A percentile compares a stretch with the other conserved stretches of the same genome.
Evolutionary conservation across 2,113 vertebrate species (phyloP).

Genomic region (Plotosus lineatus): DNA sequence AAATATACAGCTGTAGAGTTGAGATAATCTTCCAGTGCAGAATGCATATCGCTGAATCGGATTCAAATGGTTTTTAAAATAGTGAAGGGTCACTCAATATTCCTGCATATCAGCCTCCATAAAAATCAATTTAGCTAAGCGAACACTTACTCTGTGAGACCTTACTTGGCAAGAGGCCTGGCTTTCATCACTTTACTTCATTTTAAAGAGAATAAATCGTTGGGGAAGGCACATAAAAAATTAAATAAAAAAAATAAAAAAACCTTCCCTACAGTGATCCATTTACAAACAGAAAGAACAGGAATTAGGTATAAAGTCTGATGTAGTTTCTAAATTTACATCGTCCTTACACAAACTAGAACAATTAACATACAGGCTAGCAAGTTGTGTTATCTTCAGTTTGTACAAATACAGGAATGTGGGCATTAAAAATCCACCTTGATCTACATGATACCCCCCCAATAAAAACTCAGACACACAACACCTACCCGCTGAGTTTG

Average conservation of each 20-base stretch:
- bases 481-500: too few relatives aligned
- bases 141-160: conserved; percentile 2
- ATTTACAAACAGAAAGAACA: not conserved
- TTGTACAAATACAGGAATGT: not conserved
- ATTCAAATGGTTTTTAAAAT: not conserved
- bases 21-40: too few relatives aligned
- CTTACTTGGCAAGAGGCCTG: conserved; percentile 13
- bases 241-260: not conserved
- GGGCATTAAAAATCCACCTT: not conserved
- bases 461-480: too few relatives aligned
- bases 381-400: not conserved
- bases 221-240: not conserved
- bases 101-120: conserved; percentile 22
- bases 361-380: not conserved
- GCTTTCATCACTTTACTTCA: not conserved
- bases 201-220: not conserved
- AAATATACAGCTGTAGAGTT: not conserved
- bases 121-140: conserved; percentile 42
- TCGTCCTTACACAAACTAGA: not conserved
- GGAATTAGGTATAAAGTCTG: not conserved
- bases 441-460: not conserved
- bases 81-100: not conserved
- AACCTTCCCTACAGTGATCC: not conserved
- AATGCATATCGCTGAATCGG: not conserved
- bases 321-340: conserved; percentile 1